Conservation (phyloP, 2,113 vertebrate genomes). For the Chascanopsetta lugubris region DNA sequence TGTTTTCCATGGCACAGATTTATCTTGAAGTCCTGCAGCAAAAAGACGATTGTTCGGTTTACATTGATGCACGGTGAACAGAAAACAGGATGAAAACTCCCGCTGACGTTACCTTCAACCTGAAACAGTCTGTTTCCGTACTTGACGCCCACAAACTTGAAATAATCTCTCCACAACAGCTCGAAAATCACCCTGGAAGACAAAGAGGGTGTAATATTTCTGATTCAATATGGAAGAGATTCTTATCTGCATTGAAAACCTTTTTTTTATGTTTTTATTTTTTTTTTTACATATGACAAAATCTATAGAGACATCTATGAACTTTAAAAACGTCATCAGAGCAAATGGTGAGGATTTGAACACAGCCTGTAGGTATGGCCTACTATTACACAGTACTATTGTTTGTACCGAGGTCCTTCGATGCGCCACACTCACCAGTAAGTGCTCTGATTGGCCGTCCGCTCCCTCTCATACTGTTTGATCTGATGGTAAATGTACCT, state of each 20-base stretch:
- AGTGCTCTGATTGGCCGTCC: constrained; percentile 84
- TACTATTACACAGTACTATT: no score
- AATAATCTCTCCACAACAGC: constrained; percentile 88
- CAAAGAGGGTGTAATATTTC: neutral
- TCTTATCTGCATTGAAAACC: neutral
- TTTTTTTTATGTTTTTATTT: no score
- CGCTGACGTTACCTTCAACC: constrained; percentile 69
- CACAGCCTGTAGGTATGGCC: neutral
- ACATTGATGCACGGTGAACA: neutral
- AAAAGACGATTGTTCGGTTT: neutral
- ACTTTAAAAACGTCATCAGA: neutral
- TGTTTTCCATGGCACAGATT: constrained; percentile 83
- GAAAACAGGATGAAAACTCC: neutral
- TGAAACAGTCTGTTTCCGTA: constrained; percentile 83
- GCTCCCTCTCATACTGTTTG: constrained; percentile 81
- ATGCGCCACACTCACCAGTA: constrained; percentile 79
- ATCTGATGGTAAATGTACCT: constrained; percentile 85
- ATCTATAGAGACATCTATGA: neutral
- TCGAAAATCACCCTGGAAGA: constrained; percentile 86
- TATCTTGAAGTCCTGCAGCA: constrained; percentile 83
- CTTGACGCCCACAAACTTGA: constrained; percentile 84
- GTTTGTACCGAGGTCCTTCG: neutral
- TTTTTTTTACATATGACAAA: no score
- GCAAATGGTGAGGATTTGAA: neutral
- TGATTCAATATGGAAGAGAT: neutral